Percentiles rank a stretch among this genome's conserved stretches.
Conservation (phyloP, 2,888 invertebrate genomes). For the Xylophagus ater region DNA sequence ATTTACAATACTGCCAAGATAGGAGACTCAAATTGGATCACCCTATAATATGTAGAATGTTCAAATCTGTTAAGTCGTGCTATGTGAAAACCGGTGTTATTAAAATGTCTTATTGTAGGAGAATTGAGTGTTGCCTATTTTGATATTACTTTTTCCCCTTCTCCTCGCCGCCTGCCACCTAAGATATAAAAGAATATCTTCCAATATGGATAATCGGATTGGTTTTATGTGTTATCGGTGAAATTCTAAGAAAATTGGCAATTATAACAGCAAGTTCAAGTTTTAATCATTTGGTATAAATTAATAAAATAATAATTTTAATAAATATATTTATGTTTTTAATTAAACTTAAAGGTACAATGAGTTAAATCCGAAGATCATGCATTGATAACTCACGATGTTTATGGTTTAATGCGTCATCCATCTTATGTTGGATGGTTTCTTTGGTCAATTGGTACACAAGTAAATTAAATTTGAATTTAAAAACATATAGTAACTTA, state of each 20-base stretch:
- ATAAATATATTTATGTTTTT: conserved; percentile 7
- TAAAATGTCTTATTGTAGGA: too few relatives aligned
- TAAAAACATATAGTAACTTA: too few relatives aligned
- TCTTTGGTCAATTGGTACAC: conserved; percentile 96
- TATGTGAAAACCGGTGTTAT: too few relatives aligned
- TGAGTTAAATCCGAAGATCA: conserved; percentile 70
- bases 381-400: conserved; percentile 74
- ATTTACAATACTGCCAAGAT: too few relatives aligned
- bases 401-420: conserved; percentile 78
- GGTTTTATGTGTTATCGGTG: conserved; percentile 69
- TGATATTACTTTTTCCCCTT: too few relatives aligned
- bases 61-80: too few relatives aligned
- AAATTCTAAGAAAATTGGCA: conserved; percentile 76
- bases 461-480: too few relatives aligned
- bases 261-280: conserved; percentile 91
- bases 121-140: too few relatives aligned
- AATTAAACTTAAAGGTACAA: conserved; percentile 49
- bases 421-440: conserved; percentile 99
- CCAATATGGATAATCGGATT: conserved; percentile 65
- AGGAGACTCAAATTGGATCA: too few relatives aligned
- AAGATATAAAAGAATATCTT: conserved; percentile 56
- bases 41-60: too few relatives aligned
- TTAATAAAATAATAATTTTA: not conserved
- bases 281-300: conserved; percentile 80
- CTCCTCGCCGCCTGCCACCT: too few relatives aligned